Base-by-base conservation (phyloP, 2,888 invertebrate species). In the Lampropteryx suffumata region DNA sequence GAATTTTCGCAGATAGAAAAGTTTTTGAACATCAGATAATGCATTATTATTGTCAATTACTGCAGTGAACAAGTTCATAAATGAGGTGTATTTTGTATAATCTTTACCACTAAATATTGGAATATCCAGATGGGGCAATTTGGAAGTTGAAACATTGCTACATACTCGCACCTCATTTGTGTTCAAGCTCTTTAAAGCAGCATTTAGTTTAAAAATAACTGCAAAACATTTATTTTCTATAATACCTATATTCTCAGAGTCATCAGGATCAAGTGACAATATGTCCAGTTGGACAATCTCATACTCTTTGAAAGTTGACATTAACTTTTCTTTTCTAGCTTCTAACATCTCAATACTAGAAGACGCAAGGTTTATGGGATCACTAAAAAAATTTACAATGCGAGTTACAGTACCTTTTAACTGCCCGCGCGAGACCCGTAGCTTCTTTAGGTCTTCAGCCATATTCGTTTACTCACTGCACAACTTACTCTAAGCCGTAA, bases 281-380 rank as follows among this genome's bases (percentile, higher is more conserved):
- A 50, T 50, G 17, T 50, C 50, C 11, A 44, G 32, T 26, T 54
- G 54, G 10, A 54, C 30, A n/a, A 32, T 29, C 32, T 54, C 54
- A 39, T 48, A 52, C 13, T 29, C 40, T 12, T 40, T 39, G 8
- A 48, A 29, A 1, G 43, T 40, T 1, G 35, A 21, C 2, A 48
- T 14, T 8, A 53, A 24, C 14, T 53, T 53, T 3, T 53, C 53
- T 21, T 53, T 48, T 3, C 48, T 21, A n/a, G 48, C 47, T 13
- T 53, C 44, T 10, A 48, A 17, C 28, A 53, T 53, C 4, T 53
- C 48, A 7, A 21, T 32, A 13, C 39, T 39, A 2, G 48, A 44
- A 21, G 48, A 39, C 6, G 40, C 10, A 9, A 53, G 21, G 29
- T 26, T 44, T 12, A 27, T 40, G 2, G 48, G 48, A 48, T 53